Evolutionary conservation across 2,113 vertebrate species (phyloP).

Genomic region (Tragelaphus scriptus): DNA sequence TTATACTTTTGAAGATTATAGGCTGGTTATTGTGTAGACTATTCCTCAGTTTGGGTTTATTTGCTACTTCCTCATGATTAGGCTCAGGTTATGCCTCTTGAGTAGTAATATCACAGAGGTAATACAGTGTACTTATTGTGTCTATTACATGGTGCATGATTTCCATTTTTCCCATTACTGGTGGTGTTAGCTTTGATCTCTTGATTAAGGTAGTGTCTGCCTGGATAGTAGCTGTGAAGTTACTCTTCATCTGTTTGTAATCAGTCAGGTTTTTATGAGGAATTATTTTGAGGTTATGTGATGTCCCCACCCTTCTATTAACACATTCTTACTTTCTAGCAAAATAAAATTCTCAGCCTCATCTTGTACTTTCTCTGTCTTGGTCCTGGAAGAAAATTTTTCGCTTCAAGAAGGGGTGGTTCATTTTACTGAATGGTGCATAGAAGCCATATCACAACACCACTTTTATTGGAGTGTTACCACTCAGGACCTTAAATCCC

Average conservation of each 20-base stretch:
- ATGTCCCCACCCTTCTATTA: neutral
- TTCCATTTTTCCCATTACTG: slow-evolving; percentile 13
- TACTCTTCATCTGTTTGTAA: neutral
- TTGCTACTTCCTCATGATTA: neutral
- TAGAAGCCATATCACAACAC: neutral
- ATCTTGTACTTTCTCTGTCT: neutral
- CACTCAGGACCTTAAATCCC: neutral
- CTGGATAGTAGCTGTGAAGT: neutral
- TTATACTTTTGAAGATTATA: neutral
- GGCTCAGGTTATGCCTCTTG: neutral
- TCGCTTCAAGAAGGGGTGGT: neutral
- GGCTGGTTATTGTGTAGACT: neutral
- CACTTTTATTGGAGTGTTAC: neutral
- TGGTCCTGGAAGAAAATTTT: neutral
- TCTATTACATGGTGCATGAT: neutral
- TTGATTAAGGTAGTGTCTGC: neutral
- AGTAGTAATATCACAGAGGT: neutral
- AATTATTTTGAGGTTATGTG: neutral
- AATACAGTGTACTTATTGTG: neutral
- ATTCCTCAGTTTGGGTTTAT: neutral
- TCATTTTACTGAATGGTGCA: neutral
- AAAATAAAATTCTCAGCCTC: neutral
- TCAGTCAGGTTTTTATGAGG: neutral
- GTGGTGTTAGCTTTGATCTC: neutral
- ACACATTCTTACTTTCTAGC: neutral